A percentile compares a stretch with the other conserved stretches of the same genome.
These are phyloP conservation scores for Cepaea nemoralis DNA, from an alignment of 1,140 invertebrate genomes.

Conservation along the genomic window DNA sequence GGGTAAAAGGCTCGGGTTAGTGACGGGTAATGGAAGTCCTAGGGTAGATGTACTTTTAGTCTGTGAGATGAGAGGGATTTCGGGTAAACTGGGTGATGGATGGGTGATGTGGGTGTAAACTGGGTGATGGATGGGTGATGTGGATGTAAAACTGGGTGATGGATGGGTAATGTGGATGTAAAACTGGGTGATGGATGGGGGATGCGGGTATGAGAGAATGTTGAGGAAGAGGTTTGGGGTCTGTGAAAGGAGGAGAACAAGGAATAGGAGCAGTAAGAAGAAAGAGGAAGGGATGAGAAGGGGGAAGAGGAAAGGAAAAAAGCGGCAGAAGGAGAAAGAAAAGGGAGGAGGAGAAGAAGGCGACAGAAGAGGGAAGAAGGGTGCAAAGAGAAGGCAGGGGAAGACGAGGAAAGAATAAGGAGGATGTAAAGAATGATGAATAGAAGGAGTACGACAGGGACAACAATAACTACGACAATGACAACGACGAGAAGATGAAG, in stretches of 20 bases:
- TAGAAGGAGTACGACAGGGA: too few species aligned
- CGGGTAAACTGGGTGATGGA: too few species aligned
- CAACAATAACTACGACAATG: too few species aligned
- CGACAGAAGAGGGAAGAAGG: too few species aligned
- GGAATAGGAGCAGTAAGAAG: neutral
- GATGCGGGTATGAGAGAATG: neutral
- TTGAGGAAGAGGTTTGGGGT: neutral
- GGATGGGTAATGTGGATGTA: neutral
- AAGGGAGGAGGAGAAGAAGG: neutral
- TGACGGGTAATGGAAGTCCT: too few species aligned
- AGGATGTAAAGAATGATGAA: too few species aligned
- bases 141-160: neutral
- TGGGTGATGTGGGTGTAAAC: neutral
- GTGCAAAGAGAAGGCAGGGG: too few species aligned
- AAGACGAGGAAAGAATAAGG: too few species aligned
- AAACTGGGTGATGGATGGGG: neutral
- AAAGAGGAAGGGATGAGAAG: constrained; percentile 13
- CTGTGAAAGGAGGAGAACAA: neutral
- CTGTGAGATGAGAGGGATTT: too few species aligned
- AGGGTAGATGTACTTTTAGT: too few species aligned
- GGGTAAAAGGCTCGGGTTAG: too few species aligned
- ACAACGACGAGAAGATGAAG: too few species aligned
- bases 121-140: neutral
- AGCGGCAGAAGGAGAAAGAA: neutral
- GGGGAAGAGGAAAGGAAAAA: neutral